Evolutionary conservation across 2,888 invertebrate genomes (phyloP).

Genomic region (Chrysina gloriosa): DNA sequence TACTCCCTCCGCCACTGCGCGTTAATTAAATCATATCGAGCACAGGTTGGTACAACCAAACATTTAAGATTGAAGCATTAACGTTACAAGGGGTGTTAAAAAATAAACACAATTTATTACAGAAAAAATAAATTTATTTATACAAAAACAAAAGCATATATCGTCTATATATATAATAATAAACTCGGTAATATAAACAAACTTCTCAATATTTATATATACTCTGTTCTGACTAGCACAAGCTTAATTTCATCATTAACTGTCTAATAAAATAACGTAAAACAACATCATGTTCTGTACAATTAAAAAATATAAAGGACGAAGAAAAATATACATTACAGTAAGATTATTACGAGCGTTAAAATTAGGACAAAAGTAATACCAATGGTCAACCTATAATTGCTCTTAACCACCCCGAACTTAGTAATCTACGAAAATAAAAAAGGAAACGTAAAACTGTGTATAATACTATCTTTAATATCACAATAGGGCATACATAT

Average conservation of each 20-base stretch:
- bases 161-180: constrained; percentile 53
- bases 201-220: constrained; percentile 61
- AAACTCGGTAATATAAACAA: constrained; percentile 60
- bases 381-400: constrained; percentile 39
- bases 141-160: constrained; percentile 61
- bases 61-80: too few species aligned
- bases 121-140: constrained; percentile 64
- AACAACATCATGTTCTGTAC: constrained; percentile 8
- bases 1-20: too few species aligned
- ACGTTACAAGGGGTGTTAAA: too few species aligned
- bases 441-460: constrained; percentile 24
- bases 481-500: constrained; percentile 41
- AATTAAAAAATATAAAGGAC: constrained; percentile 4
- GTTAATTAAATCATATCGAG: too few species aligned
- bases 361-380: constrained; percentile 2
- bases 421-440: constrained; percentile 3
- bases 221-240: constrained; percentile 61
- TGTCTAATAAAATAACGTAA: constrained; percentile 25
- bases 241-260: constrained; percentile 29
- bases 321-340: not conserved
- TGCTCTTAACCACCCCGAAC: constrained; percentile 14
- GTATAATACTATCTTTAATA: constrained; percentile 44
- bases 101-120: constrained; percentile 39
- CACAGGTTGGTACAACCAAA: too few species aligned
- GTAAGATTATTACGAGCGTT: constrained; percentile 3